These are phyloP conservation scores for Lycocerus yunnanus DNA, from an alignment of 2,888 invertebrate genomes.

Conservation along the genomic window DNA sequence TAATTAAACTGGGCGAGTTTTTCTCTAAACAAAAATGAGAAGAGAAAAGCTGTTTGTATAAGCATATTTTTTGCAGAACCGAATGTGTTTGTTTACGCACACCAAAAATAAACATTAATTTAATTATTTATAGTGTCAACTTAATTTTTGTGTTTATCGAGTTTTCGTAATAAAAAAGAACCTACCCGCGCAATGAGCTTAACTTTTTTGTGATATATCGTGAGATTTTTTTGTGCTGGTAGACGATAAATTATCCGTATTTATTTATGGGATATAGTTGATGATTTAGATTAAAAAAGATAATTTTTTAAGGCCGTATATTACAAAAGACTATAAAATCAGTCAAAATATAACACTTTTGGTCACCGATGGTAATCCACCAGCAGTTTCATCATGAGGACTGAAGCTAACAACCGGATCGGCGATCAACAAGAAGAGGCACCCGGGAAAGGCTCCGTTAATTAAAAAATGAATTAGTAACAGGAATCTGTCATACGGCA, in stretches of 20 bases:
- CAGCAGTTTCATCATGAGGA: conserved; percentile 29
- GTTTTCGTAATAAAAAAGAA: not conserved
- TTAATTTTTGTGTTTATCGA: not conserved
- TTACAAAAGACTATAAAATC: conserved; percentile 19
- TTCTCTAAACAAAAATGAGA: not conserved
- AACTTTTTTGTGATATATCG: not conserved
- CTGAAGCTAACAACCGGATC: conserved; percentile 35
- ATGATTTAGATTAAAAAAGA: conserved; percentile 1
- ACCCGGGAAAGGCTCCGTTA: conserved; percentile 49
- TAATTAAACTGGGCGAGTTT: not conserved
- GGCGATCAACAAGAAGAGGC: conserved; percentile 44
- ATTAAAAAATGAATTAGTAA: conserved; percentile 57
- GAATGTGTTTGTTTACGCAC: not conserved
- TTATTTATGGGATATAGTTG: not conserved
- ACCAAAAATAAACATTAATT: not conserved
- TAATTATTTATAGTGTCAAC: not conserved
- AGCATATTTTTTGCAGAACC: not conserved
- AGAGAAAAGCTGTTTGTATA: no score
- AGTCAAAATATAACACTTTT: conserved; percentile 25
- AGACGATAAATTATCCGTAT: not conserved
- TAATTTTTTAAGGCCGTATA: conserved; percentile 13
- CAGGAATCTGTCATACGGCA: conserved; percentile 55
- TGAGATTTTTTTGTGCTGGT: not conserved
- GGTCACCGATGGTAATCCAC: conserved; percentile 17
- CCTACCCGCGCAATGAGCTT: not conserved